Evolutionary conservation across 2,888 invertebrate genomes (phyloP).

Genomic region (Xestia ashworthii): DNA sequence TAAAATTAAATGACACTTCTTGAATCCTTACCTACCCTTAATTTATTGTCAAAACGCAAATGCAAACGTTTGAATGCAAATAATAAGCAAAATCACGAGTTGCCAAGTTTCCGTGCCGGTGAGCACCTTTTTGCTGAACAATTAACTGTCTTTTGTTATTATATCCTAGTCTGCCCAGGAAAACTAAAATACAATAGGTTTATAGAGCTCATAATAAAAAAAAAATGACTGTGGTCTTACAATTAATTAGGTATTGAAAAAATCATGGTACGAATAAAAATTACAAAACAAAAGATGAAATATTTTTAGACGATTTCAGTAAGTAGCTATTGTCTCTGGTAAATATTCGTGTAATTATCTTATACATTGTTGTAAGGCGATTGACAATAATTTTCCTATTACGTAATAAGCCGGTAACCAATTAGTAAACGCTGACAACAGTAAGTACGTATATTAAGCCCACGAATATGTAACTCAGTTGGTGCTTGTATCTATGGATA

Average conservation of each 20-base stretch:
- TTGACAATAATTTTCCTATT: not conserved
- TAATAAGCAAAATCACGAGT: no score
- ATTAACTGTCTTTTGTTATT: not conserved
- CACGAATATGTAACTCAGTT: conserved; percentile 15
- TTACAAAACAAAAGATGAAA: not conserved
- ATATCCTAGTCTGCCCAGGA: not conserved
- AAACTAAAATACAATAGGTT: not conserved
- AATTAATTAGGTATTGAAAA: not conserved
- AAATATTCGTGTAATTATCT: not conserved
- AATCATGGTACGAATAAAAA: not conserved
- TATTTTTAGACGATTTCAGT: not conserved
- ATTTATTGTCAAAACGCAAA: no score
- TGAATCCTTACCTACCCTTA: no score
- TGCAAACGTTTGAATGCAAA: no score
- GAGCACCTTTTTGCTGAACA: not conserved
- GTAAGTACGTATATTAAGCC: not conserved
- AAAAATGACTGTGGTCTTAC: not conserved
- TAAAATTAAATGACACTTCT: no score
- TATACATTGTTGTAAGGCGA: not conserved
- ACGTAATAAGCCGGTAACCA: not conserved
- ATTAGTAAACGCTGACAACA: conserved; percentile 7
- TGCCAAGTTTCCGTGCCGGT: no score
- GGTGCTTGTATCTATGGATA: conserved; percentile 43
- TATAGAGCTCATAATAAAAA: not conserved
- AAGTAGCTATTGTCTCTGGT: not conserved